These are phyloP conservation scores for Argentina silus DNA, from an alignment of 2,797 vertebrate species.

Conservation along the genomic window DNA sequence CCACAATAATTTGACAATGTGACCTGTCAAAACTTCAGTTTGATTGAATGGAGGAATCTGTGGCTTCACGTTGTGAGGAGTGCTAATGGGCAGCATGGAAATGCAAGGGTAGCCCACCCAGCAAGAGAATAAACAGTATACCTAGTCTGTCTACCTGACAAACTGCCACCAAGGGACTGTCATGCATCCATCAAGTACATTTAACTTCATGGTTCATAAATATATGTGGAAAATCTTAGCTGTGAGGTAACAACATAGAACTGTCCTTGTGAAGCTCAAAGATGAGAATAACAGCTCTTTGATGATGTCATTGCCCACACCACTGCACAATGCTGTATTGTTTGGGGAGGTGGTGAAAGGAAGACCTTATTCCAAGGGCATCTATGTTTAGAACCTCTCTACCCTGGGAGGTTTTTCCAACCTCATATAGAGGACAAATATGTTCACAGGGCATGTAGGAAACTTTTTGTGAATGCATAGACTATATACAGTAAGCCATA, in stretches of 20 bases:
- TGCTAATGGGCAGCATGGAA: background rate
- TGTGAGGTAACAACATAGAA: constrained; percentile 40
- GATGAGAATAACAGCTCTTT: constrained; percentile 49
- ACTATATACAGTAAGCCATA: constrained; percentile 12
- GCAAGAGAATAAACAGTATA: constrained; percentile 24
- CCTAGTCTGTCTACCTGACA: constrained; percentile 17
- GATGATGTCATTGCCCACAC: constrained; percentile 28
- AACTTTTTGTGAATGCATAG: constrained; percentile 39
- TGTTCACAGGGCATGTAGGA: constrained; percentile 59
- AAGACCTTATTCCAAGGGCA: constrained; percentile 49
- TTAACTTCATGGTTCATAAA: background rate
- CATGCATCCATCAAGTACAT: constrained; percentile 56
- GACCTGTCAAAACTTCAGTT: too few species aligned
- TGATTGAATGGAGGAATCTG: too few species aligned
- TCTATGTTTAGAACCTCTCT: constrained; percentile 48
- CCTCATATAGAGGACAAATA: constrained; percentile 57
- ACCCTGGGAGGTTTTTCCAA: constrained; percentile 53
- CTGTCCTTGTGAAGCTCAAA: constrained; percentile 15
- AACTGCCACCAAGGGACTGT: constrained; percentile 51
- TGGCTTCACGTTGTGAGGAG: too few species aligned
- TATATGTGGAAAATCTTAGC: constrained; percentile 45
- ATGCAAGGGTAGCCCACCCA: constrained; percentile 6
- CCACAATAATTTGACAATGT: too few species aligned
- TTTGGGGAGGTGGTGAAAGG: constrained; percentile 50
- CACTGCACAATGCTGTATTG: constrained; percentile 63